A percentile compares a stretch with the other conserved stretches of the same genome.
Conservation (phyloP, 92 coral and sea anemone species). For the Virgularia gustaviana region DNA sequence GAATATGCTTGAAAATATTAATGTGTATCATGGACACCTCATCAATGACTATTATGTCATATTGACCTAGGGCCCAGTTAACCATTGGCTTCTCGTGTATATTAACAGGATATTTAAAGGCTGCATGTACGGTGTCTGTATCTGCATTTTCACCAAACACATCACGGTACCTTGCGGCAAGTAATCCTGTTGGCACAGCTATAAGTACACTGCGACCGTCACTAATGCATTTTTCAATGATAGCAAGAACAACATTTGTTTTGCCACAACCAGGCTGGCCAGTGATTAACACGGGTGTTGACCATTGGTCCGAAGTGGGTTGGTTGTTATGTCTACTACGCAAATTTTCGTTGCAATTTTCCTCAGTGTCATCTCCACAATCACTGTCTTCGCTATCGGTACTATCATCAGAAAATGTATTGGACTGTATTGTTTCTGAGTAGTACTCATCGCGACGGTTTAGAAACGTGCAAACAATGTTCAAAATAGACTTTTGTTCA, state of each 20-base stretch:
- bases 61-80: slow-evolving; percentile 15
- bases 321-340: too few relatives aligned
- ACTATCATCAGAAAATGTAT: slow-evolving; percentile 9
- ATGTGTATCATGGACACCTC: slow-evolving; percentile 32
- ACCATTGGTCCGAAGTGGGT: too few relatives aligned
- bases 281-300: too few relatives aligned
- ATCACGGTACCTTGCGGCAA: not conserved
- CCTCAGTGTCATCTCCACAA: too few relatives aligned
- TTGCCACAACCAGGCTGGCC: slow-evolving; percentile 42
- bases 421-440: not conserved
- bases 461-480: too few relatives aligned
- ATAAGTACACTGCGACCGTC: not conserved
- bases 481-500: too few relatives aligned
- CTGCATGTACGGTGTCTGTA: slow-evolving; percentile 23
- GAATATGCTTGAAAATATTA: not conserved
- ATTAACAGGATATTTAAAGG: slow-evolving; percentile 31
- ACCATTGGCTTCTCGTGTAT: not conserved
- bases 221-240: not conserved
- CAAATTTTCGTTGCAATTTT: too few relatives aligned
- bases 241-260: too few relatives aligned
- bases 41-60: too few relatives aligned
- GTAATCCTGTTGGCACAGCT: not conserved
- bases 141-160: not conserved
- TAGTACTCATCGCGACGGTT: not conserved
- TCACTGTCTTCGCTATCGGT: too few relatives aligned